Percentiles rank a stretch among this genome's conserved stretches.
phyloP scores from a whole-genome alignment of 2,888 invertebrate species.

The Drosophila barbarae region DNA sequence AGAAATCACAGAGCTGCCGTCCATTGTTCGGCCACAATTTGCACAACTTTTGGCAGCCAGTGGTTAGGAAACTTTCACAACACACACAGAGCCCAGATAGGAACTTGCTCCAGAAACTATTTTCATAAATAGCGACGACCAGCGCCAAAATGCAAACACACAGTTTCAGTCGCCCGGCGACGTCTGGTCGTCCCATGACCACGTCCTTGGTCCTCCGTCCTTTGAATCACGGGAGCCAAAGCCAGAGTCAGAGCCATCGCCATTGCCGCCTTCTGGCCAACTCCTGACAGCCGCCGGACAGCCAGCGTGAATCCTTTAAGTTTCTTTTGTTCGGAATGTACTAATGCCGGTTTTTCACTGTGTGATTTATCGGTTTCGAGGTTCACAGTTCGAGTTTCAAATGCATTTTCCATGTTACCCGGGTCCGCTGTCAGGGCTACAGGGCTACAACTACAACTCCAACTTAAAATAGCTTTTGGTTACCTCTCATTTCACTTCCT shows the following conservation, averaged over 20 bases:
- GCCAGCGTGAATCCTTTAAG: constrained; percentile 70
- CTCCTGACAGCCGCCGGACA: constrained; percentile 45
- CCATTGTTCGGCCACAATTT: constrained; percentile 68
- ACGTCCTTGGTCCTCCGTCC: constrained; percentile 7
- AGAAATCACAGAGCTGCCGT: constrained; percentile 63
- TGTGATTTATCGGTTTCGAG: constrained; percentile 76
- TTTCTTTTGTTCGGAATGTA: constrained; percentile 67
- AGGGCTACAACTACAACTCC: constrained; percentile 47
- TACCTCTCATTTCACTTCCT: constrained; percentile 39
- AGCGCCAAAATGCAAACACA: constrained; percentile 51
- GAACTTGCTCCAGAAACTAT: constrained; percentile 58
- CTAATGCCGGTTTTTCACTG: constrained; percentile 75
- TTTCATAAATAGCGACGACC: constrained; percentile 68
- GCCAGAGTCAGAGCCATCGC: not conserved
- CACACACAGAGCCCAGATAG: constrained; percentile 14
- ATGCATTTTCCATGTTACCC: constrained; percentile 70
- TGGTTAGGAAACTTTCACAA: constrained; percentile 64
- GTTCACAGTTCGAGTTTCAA: constrained; percentile 75
- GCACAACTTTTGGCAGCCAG: constrained; percentile 66
- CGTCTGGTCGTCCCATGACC: constrained; percentile 33
- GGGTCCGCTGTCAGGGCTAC: constrained; percentile 26
- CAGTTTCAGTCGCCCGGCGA: constrained; percentile 29
- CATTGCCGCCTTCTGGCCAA: constrained; percentile 33
- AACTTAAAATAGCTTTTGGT: constrained; percentile 64
- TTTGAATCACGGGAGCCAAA: constrained; percentile 16